Evolutionary conservation across 2,113 vertebrate species (phyloP).

Genomic region (Oncorhynchus kisutch): DNA sequence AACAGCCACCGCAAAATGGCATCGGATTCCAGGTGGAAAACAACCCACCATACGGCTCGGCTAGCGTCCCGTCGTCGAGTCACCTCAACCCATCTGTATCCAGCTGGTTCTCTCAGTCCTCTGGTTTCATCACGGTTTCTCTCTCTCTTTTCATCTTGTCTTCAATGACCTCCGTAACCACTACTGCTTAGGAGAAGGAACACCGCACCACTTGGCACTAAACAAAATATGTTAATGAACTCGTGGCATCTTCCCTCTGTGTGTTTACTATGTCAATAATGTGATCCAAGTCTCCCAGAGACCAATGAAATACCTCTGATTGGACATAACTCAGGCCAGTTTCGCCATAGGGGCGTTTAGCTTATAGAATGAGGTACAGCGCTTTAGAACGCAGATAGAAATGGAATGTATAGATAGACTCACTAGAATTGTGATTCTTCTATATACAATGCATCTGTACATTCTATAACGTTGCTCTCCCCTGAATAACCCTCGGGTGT

Average conservation of each 20-base stretch:
- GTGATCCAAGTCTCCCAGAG: slow-evolving; percentile 57
- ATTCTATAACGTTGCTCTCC: too few relatives aligned
- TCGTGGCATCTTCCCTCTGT: neutral
- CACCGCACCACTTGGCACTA: slow-evolving; percentile 38
- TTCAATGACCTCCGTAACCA: slow-evolving; percentile 54
- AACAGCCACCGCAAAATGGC: slow-evolving; percentile 31
- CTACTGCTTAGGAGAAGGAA: slow-evolving; percentile 50
- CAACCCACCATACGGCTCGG: slow-evolving; percentile 43
- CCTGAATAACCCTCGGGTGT: too few relatives aligned
- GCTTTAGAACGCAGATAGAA: too few relatives aligned
- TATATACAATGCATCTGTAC: too few relatives aligned
- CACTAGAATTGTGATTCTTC: too few relatives aligned
- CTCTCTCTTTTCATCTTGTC: slow-evolving; percentile 26
- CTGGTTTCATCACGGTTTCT: slow-evolving; percentile 27
- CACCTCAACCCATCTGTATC: slow-evolving; percentile 41
- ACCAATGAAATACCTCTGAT: slow-evolving; percentile 59
- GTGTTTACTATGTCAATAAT: slow-evolving; percentile 42
- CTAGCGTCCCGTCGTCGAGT: slow-evolving; percentile 28
- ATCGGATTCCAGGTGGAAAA: slow-evolving; percentile 34
- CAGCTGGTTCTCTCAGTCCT: slow-evolving; percentile 20
- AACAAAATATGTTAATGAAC: slow-evolving; percentile 10
- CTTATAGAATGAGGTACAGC: too few relatives aligned
- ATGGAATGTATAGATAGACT: too few relatives aligned
- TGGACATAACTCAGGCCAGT: slow-evolving; percentile 49
- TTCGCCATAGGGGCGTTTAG: slow-evolving; percentile 27